Evolutionary conservation across 2,113 vertebrate genomes (phyloP).

Genomic region (Scomber colias): DNA sequence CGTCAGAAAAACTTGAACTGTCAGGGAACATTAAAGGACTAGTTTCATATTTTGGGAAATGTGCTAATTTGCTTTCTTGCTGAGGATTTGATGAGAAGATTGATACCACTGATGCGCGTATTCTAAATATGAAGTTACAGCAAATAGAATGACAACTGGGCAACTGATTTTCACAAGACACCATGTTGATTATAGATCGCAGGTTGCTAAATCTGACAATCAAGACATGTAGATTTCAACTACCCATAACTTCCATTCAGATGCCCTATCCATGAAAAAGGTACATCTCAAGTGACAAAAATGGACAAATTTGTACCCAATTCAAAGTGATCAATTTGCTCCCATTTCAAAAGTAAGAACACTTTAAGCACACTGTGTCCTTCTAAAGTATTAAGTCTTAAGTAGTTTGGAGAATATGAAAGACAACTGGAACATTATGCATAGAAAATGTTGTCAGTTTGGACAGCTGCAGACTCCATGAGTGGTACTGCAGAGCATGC

Average conservation of each 20-base stretch:
- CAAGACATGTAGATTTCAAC: background rate
- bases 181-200: conserved; percentile 16
- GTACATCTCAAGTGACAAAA: background rate
- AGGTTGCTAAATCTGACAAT: background rate
- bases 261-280: background rate
- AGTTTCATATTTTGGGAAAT: too few species aligned
- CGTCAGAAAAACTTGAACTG: background rate
- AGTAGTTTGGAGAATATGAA: background rate
- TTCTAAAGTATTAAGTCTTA: background rate
- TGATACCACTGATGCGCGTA: too few species aligned
- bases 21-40: too few species aligned
- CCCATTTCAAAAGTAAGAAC: too few species aligned
- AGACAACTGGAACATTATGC: background rate
- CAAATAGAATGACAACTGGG: background rate
- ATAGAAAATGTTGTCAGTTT: background rate
- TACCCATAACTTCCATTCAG: conserved; percentile 7
- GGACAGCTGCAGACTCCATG: conserved; percentile 1
- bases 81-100: too few species aligned
- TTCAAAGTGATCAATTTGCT: too few species aligned
- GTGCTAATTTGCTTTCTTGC: too few species aligned
- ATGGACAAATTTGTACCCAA: background rate
- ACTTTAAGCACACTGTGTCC: background rate
- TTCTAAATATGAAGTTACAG: too few species aligned
- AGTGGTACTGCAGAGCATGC: too few species aligned
- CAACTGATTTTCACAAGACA: conserved; percentile 8